Evolutionary conservation across 2,888 invertebrate species (phyloP).

Genomic region (Autographa gamma): DNA sequence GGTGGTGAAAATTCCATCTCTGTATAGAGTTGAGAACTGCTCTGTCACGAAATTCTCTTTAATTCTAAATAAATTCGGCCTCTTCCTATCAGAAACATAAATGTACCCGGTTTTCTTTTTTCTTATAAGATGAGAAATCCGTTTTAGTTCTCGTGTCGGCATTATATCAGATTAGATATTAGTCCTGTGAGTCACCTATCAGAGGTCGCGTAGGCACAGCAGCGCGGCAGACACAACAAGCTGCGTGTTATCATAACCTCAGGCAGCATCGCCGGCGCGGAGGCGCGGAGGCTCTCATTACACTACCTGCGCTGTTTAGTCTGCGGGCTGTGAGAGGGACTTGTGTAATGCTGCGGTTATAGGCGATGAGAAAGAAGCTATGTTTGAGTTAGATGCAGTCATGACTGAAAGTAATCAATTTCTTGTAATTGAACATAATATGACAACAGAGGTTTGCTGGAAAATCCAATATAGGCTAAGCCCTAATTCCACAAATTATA

Average conservation of each 20-base stretch:
- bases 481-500: no score
- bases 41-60: no score
- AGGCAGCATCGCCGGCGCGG: background rate
- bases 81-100: no score
- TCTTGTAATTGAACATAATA: no score
- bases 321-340: background rate
- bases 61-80: no score
- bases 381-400: background rate
- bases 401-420: no score
- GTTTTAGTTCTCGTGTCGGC: background rate
- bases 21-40: no score
- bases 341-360: background rate
- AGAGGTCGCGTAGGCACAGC: slow-evolving; percentile 16
- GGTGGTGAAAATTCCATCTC: no score
- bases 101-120: no score
- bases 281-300: background rate
- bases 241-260: slow-evolving; percentile 36
- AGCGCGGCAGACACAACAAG: slow-evolving; percentile 28
- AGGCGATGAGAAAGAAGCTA: background rate
- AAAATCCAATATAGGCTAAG: no score
- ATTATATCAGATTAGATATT: no score
- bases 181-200: slow-evolving; percentile 1
- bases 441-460: background rate
- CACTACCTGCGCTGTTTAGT: background rate
- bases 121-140: no score